Percentiles rank a stretch among this genome's conserved stretches.
phyloP scores from a whole-genome alignment of 2,797 vertebrate species.

The Pangasius larnaudii region DNA sequence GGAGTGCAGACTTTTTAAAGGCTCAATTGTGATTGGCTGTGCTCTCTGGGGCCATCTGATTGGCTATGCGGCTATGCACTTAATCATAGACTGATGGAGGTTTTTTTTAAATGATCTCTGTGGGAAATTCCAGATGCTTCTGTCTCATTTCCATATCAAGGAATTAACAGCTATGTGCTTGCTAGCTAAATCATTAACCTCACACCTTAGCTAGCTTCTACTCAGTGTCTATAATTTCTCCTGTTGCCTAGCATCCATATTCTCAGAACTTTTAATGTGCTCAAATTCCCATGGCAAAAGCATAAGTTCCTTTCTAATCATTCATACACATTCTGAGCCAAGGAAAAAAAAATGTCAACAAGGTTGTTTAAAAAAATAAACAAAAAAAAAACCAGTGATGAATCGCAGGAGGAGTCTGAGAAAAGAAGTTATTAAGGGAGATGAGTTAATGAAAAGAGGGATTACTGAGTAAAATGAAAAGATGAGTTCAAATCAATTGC shows the following conservation, averaged over 20 bases:
- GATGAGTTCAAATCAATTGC: constrained; percentile 69
- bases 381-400: background rate
- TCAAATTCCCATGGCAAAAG: background rate
- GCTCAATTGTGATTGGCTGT: background rate
- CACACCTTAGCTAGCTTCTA: background rate
- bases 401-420: background rate
- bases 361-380: background rate
- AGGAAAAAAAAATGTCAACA: background rate
- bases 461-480: constrained; percentile 31
- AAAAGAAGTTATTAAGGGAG: constrained; percentile 1
- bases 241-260: background rate
- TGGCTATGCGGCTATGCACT: background rate
- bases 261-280: background rate
- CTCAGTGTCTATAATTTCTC: background rate
- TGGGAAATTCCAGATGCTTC: background rate
- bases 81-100: background rate
- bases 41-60: background rate
- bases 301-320: background rate
- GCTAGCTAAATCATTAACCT: background rate
- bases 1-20: background rate
- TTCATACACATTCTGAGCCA: background rate
- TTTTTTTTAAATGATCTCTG: background rate
- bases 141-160: background rate
- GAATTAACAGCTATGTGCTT: background rate
- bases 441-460: constrained; percentile 13